phyloP scores from a whole-genome alignment of 1,140 invertebrate genomes.

The Drosophila pseudoananassae region DNA sequence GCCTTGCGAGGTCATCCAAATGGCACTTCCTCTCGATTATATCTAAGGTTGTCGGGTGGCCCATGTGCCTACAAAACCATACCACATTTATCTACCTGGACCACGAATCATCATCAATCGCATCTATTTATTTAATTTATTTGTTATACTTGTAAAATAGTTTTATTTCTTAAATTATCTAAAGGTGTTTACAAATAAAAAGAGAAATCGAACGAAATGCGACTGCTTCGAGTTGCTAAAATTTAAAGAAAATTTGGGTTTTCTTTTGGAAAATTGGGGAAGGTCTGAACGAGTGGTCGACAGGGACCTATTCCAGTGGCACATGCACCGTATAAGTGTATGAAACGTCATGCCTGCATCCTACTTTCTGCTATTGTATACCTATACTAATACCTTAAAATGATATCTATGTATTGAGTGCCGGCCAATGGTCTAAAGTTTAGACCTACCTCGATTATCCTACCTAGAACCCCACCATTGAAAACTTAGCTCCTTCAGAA shows the following conservation, averaged over 20 bases:
- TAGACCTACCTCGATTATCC: no score
- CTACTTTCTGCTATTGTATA: no score
- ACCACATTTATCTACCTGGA: not conserved
- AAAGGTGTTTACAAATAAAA: conserved; percentile 63
- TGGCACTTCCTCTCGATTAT: conserved; percentile 19
- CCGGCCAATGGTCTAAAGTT: no score
- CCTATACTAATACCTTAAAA: no score
- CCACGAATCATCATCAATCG: conserved; percentile 27
- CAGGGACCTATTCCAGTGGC: no score
- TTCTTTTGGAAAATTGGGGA: not conserved
- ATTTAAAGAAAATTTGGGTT: conserved; percentile 2
- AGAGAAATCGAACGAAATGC: conserved; percentile 20
- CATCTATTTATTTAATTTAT: conserved; percentile 74
- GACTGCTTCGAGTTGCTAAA: conserved; percentile 32
- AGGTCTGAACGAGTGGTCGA: no score
- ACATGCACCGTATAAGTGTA: no score
- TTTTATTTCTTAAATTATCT: conserved; percentile 54
- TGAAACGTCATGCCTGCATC: no score
- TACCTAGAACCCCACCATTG: not conserved
- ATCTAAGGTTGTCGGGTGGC: conserved; percentile 25
- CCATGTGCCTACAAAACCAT: conserved; percentile 35
- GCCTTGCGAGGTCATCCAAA: conserved; percentile 1
- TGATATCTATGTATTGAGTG: no score
- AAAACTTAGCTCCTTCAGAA: not conserved
- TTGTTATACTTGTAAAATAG: conserved; percentile 65